Base-by-base conservation (phyloP, 2,888 invertebrate species). In the Andrena minutula region DNA sequence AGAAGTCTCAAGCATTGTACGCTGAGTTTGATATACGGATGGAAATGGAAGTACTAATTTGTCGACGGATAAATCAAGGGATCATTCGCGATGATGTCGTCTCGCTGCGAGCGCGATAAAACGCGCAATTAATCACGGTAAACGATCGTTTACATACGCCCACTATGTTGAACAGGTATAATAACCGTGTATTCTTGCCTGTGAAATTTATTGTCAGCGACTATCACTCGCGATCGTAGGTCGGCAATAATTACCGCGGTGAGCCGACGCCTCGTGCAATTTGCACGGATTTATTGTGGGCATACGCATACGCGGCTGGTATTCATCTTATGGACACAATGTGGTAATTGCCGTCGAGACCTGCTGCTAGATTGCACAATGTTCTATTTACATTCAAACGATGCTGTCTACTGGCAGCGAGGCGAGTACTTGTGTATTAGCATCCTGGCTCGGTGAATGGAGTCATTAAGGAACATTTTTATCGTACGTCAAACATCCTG, bases 81-180 rank as follows among this genome's bases (percentile, higher is more conserved):
- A 74, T 77, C 70, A 69, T 74, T 75, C 53, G n/a, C 61, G 76
- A 65, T 63, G 58, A 74, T 35, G 28, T 71, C 66, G 73, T 61
- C 61, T 49, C 65, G 81, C 23, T 30, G 28, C 47, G 56, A 30
- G 60, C 65, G 72, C 65, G 56, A 70, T 68, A 64, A 78, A 82
- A 72, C 74, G 71, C 60, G 68, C 61, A 73, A 83, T 83, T 83
- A 83, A 83, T 83, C 83, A 83, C 69, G 61, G 83, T 84, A 83
- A 84, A 78, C 72, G 86, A 82, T 84, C 77, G 79, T 87, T 86
- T 84, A 78, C 80, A 80, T 75, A 80, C 75, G 77, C 72, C 82
- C 77, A 79, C 74, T 47, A 32, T 30, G 58, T 61, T 32, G 69
- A 58, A 51, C 60, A 58, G 61, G 64, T 66, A 72, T 76, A 82